Evolutionary conservation across 2,888 invertebrate species (phyloP), one percentile per base, ranked within the genome.

Genomic region (Neoscelio sp.): DNA sequence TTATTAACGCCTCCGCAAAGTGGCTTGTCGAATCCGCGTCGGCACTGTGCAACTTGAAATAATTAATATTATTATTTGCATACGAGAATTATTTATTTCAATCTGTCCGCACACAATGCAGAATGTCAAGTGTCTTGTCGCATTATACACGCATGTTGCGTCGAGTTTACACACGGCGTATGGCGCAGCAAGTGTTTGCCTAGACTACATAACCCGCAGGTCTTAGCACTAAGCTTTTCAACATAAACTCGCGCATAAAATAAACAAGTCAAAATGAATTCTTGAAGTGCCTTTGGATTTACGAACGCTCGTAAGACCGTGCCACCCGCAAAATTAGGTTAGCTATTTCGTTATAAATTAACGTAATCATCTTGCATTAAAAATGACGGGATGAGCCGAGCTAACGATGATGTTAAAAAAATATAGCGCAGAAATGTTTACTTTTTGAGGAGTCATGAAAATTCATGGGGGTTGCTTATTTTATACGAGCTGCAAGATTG

Each of bases 101-200:
- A 76, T 68, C 60, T 62, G 67, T 68, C 40, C 33, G 56, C 46
- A 26, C 30, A 71, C 70, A 77, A 64, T 64, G 68, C 73, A 65
- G 54, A 58, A 81, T 50, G 56, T 52, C 73, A 67, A 75, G 78
- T 78, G 80, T 80, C 80, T 71, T 68, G 79, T 82, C 70, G 50
- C 76, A 79, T 82, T 80, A 80, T 79, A 75, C 78, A 74, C 78
- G 78, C 78, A 74, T 62, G 64, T 65, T 74, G 58, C 68, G 18
- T 52, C 70, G 46, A 68, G 78, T 81, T 78, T 68, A 73, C 77
- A 77, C 67, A 56, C 62, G 30, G 42, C 46, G 60, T 48, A 62
- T 56, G 76, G 65, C 58, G 56, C 50, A 50, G 75, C 71, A 81
- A 82, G 78, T 80, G 83, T 83, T 83, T 81, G 82, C 78, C 75